These are phyloP conservation scores for Pteromalus puparum DNA, from an alignment of 1,140 invertebrate genomes.

Conservation along the genomic window DNA sequence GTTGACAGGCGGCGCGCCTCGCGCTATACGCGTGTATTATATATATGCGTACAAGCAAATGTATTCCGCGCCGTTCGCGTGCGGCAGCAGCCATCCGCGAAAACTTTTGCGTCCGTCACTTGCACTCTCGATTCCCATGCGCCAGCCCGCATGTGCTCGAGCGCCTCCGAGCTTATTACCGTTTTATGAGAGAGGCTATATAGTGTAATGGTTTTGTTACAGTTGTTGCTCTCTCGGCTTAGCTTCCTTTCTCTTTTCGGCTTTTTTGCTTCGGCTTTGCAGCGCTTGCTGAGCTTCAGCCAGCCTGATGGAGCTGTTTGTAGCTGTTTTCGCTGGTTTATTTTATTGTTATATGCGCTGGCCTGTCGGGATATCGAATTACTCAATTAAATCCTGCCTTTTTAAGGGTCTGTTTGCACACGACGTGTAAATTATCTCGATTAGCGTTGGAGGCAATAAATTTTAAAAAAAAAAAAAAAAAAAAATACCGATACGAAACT, in stretches of 20 bases:
- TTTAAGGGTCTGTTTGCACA: too few relatives aligned
- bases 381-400: too few relatives aligned
- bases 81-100: slow-evolving; percentile 8
- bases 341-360: too few relatives aligned
- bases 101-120: slow-evolving; percentile 44
- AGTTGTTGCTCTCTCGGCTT: slow-evolving; percentile 6
- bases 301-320: neutral
- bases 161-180: slow-evolving; percentile 42
- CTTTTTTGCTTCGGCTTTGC: neutral
- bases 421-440: too few relatives aligned
- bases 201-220: slow-evolving; percentile 22
- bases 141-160: neutral
- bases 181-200: slow-evolving; percentile 9
- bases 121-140: slow-evolving; percentile 47
- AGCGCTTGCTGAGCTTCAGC: too few relatives aligned
- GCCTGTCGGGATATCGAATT: too few relatives aligned
- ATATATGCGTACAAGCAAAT: neutral
- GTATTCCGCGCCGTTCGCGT: neutral
- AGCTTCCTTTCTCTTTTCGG: slow-evolving; percentile 19
- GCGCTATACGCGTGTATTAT: neutral
- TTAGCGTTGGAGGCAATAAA: too few relatives aligned
- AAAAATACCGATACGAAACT: too few relatives aligned
- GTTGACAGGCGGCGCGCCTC: slow-evolving; percentile 12
- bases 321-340: neutral
- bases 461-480: too few relatives aligned